Base-by-base conservation (phyloP, 2,888 invertebrate genomes). In the Orthosia cruda region DNA sequence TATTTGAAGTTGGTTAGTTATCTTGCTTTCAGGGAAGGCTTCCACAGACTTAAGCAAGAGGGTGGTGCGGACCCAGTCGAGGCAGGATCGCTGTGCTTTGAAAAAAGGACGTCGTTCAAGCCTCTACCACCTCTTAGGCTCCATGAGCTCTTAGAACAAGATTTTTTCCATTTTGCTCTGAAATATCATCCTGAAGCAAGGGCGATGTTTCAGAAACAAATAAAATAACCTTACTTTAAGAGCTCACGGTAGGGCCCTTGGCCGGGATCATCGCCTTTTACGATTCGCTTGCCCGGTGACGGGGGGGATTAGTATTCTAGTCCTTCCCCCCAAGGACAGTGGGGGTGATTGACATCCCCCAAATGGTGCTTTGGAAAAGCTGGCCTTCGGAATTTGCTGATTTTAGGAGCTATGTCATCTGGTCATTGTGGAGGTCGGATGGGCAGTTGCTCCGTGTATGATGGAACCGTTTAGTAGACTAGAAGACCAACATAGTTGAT, bases 271-370 rank as follows among this genome's bases (percentile, higher is more conserved):
- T 84, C 80, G 87, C 87, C 85, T 83, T 61, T 80, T 87, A 87
- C 87, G 87, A 87, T 77, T 83, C 87, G 87, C 81, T 87, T 73
- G 52, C 87, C 85, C 85, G 80, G 79, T 71, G 77, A 55, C 85
- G 85, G 85, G 73, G 79, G 80, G 71, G 85, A 85, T 69, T 57
- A 58, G 83, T 87, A 83, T 85, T 86, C 86, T 87, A 20, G 49
- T 74, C 82, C 87, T 83, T 86, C 80, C 81, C 83, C 80, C 83
- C 87, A 86, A 83, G 87, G 87, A 69, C 54, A 47, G 2, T 47
- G 50, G 26, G 32, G 23, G 54, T 26, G 55, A 12, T 69, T 20
- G 2, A n/a, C 4, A 45, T 62, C 20, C 71, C n/a, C 70, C 7
- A 18, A 49, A 61, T 40, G 49, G 63, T 59, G 58, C 58, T 54